Conservation (phyloP, 2,797 vertebrate genomes). For the Caiman crocodilus region DNA sequence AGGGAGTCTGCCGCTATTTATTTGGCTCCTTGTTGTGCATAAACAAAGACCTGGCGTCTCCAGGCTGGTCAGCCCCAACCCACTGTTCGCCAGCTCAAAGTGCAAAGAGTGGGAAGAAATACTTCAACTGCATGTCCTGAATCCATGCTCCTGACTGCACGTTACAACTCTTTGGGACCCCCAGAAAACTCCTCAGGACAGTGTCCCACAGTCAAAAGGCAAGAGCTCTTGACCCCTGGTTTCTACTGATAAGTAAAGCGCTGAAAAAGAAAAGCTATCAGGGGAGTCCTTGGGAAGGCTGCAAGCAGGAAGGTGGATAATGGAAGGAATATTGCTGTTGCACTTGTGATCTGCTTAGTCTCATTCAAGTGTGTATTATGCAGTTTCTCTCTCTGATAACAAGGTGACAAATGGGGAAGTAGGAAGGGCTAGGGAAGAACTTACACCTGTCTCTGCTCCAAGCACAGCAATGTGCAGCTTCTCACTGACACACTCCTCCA, state of each 20-base stretch:
- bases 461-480: constrained; percentile 34
- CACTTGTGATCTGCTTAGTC: constrained; percentile 81
- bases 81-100: not conserved
- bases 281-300: constrained; percentile 46
- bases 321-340: constrained; percentile 77
- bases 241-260: constrained; percentile 74
- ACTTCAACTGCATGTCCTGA: not conserved
- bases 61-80: not conserved
- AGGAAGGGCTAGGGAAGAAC: constrained; percentile 44
- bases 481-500: not conserved
- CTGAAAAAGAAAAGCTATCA: constrained; percentile 77
- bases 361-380: constrained; percentile 89
- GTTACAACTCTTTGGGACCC: too few species aligned
- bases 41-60: not conserved
- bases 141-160: not conserved
- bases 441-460: constrained; percentile 48
- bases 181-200: constrained; percentile 9
- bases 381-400: constrained; percentile 63
- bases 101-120: not conserved
- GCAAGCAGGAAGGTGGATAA: constrained; percentile 71
- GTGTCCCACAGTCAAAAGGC: constrained; percentile 51
- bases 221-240: constrained; percentile 80
- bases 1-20: rapidly evolving
- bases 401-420: constrained; percentile 75
- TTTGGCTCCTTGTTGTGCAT: not conserved